phyloP scores from a whole-genome alignment of 2,113 vertebrate genomes.

The Glaucidium brasilianum region DNA sequence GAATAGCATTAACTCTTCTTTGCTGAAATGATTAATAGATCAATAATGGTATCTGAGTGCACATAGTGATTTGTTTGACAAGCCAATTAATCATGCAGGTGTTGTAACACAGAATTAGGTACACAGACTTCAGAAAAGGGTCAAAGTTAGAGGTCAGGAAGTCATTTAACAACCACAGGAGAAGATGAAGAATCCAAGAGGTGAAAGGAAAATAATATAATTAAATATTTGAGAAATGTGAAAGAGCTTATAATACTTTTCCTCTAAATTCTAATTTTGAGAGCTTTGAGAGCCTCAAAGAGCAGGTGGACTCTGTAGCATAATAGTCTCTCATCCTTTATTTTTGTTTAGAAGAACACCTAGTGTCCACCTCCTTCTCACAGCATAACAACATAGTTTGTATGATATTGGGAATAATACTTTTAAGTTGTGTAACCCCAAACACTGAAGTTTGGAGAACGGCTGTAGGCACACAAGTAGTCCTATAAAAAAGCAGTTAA shows the following conservation, averaged over 20 bases:
- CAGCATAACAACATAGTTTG: neutral
- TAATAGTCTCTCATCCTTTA: neutral
- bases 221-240: neutral
- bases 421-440: neutral
- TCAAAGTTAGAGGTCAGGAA: neutral
- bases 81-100: neutral
- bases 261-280: neutral
- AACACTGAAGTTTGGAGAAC: neutral
- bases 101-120: neutral
- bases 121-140: neutral
- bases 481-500: neutral
- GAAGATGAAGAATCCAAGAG: neutral
- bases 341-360: neutral
- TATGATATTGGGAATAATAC: neutral
- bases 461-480: neutral
- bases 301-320: neutral
- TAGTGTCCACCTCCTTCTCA: neutral
- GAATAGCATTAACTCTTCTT: neutral
- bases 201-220: neutral
- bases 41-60: constrained; percentile 2
- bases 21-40: constrained; percentile 2
- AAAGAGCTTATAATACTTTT: neutral
- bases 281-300: neutral
- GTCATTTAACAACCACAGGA: neutral
- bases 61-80: neutral